Evolutionary conservation across 2,888 invertebrate genomes (phyloP).

Genomic region (Galerucella nymphaeae): DNA sequence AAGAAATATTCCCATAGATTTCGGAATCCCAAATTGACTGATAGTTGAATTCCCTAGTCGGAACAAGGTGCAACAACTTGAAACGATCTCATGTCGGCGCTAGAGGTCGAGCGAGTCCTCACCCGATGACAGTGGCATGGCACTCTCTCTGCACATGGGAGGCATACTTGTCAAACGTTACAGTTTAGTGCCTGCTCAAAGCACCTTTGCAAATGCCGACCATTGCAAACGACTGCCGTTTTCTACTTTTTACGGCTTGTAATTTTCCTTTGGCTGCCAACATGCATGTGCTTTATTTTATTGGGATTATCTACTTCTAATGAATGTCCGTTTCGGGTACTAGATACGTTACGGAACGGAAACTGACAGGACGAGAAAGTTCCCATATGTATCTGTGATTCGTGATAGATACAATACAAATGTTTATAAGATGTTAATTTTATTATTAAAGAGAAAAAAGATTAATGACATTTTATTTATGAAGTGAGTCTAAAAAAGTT

Average conservation of each 20-base stretch:
- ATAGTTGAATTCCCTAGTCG: slow-evolving; percentile 22
- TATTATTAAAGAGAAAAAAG: too few species aligned
- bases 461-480: too few species aligned
- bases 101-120: slow-evolving; percentile 33
- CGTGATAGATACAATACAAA: slow-evolving; percentile 7
- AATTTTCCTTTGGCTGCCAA: slow-evolving; percentile 34
- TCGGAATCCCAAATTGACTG: slow-evolving; percentile 23
- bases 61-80: slow-evolving; percentile 32
- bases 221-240: slow-evolving; percentile 27
- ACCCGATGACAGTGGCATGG: slow-evolving; percentile 39
- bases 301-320: slow-evolving; percentile 32
- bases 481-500: too few species aligned
- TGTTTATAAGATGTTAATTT: not conserved
- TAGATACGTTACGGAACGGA: slow-evolving; percentile 10
- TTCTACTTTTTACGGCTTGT: slow-evolving; percentile 36
- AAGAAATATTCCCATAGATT: slow-evolving; percentile 1
- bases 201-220: slow-evolving; percentile 43
- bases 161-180: slow-evolving; percentile 44
- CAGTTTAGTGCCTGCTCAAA: slow-evolving; percentile 41
- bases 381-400: slow-evolving; percentile 24
- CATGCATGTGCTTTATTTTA: slow-evolving; percentile 37
- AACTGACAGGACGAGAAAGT: slow-evolving; percentile 20
- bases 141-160: slow-evolving; percentile 41
- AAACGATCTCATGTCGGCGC: slow-evolving; percentile 35
- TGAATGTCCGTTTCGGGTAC: slow-evolving; percentile 26